Evolutionary conservation across 2,888 invertebrate genomes (phyloP).

Genomic region (Apoderus coryli): DNA sequence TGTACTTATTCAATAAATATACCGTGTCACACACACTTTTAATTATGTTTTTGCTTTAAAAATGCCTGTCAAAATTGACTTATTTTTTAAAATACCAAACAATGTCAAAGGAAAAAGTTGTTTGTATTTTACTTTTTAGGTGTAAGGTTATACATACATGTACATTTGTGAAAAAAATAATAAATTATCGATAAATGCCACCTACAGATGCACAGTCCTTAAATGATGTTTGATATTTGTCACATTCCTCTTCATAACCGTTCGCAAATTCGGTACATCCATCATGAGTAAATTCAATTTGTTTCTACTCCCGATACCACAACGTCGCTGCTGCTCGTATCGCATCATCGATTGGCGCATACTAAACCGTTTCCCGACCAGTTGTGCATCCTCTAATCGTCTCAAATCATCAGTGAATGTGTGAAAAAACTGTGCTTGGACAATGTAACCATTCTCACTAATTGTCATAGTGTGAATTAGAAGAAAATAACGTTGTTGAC

Average conservation of each 20-base stretch:
- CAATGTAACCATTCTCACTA: conserved; percentile 30
- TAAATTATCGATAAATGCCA: conserved; percentile 14
- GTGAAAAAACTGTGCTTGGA: conserved; percentile 34
- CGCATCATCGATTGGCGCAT: too few relatives aligned
- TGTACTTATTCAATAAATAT: too few relatives aligned
- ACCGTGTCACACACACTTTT: too few relatives aligned
- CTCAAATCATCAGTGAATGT: conserved; percentile 22
- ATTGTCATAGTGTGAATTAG: conserved; percentile 35
- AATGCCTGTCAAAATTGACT: too few relatives aligned
- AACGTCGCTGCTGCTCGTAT: too few relatives aligned
- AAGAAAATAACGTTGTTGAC: too few relatives aligned
- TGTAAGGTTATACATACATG: too few relatives aligned
- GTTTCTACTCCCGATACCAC: conserved; percentile 21
- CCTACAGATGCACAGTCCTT: conserved; percentile 30
- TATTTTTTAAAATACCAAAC: too few relatives aligned
- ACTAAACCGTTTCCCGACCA: conserved; percentile 26
- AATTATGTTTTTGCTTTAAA: too few relatives aligned
- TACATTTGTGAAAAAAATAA: too few relatives aligned
- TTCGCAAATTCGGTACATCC: conserved; percentile 23
- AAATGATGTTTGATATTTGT: conserved; percentile 29
- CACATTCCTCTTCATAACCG: conserved; percentile 27
- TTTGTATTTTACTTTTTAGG: too few relatives aligned
- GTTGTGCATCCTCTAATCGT: conserved; percentile 20
- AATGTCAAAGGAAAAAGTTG: too few relatives aligned
- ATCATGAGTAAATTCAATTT: conserved; percentile 23